Evolutionary conservation across 2,888 invertebrate genomes (phyloP).

Genomic region (Drosophila maculinotata): DNA sequence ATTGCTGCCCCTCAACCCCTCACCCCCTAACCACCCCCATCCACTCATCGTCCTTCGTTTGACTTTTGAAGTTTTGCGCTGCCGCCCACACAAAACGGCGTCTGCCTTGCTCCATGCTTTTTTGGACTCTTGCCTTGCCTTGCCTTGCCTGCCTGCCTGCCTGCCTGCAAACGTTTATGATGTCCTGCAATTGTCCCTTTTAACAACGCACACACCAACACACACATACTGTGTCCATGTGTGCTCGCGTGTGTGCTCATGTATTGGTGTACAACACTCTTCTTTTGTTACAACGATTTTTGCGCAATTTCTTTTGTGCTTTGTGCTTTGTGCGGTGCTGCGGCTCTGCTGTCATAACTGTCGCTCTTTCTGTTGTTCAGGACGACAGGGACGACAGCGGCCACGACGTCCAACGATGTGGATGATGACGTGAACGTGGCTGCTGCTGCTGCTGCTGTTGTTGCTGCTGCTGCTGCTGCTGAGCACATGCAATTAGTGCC

Average conservation of each 20-base stretch:
- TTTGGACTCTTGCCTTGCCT: slow-evolving; percentile 39
- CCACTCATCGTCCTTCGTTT: slow-evolving; percentile 43
- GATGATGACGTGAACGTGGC: slow-evolving; percentile 38
- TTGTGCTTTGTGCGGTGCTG: slow-evolving; percentile 66
- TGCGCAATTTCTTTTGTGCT: slow-evolving; percentile 79
- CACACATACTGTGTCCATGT: slow-evolving; percentile 19
- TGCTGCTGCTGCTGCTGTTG: slow-evolving; percentile 20
- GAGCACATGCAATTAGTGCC: slow-evolving; percentile 83
- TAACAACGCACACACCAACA: slow-evolving; percentile 64
- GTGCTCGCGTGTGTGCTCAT: slow-evolving; percentile 15
- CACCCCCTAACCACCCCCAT: neutral
- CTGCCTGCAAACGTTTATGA: slow-evolving; percentile 68
- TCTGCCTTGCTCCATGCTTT: slow-evolving; percentile 10
- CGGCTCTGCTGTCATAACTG: slow-evolving; percentile 75
- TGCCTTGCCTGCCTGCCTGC: neutral
- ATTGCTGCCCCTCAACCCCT: slow-evolving; percentile 31
- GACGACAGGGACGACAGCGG: slow-evolving; percentile 38
- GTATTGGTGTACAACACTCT: slow-evolving; percentile 49
- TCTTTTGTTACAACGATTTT: slow-evolving; percentile 79
- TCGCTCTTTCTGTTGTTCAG: slow-evolving; percentile 66
- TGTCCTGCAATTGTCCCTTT: slow-evolving; percentile 79
- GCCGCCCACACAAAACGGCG: slow-evolving; percentile 3
- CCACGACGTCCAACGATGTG: slow-evolving; percentile 24
- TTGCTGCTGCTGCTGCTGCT: slow-evolving; percentile 54
- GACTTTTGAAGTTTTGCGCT: slow-evolving; percentile 57